phyloP scores from a whole-genome alignment of 2,113 vertebrate genomes.

The Urocynchramus pylzowi region DNA sequence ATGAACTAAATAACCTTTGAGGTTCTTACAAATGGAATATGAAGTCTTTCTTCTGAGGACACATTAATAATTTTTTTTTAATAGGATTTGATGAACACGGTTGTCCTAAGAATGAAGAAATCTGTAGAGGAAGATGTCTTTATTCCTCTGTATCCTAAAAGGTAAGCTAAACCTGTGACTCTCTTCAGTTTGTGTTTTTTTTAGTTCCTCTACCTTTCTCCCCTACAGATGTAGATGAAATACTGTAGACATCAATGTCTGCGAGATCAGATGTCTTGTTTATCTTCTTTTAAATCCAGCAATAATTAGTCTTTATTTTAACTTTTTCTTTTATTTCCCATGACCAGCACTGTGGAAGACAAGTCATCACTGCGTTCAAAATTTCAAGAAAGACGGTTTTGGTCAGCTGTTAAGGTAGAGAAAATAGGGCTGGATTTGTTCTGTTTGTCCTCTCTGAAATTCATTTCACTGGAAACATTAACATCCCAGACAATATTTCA shows the following conservation, averaged over 20 bases:
- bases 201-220: not conserved
- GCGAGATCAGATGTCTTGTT: not conserved
- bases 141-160: constrained; percentile 85
- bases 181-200: not conserved
- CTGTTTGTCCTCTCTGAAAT: not conserved
- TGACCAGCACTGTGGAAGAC: constrained; percentile 78
- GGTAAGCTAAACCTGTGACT: constrained; percentile 18
- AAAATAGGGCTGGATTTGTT: not conserved
- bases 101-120: constrained; percentile 78
- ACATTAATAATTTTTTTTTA: not conserved
- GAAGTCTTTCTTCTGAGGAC: not conserved
- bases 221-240: not conserved
- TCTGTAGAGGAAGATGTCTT: constrained; percentile 90
- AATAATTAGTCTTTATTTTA: not conserved
- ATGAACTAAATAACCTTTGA: not conserved
- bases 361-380: constrained; percentile 69
- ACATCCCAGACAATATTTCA: not conserved
- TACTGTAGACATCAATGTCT: not conserved
- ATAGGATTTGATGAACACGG: constrained; percentile 77
- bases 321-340: not conserved
- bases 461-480: not conserved
- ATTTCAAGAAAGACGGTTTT: constrained; percentile 87
- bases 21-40: not conserved
- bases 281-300: not conserved
- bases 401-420: constrained; percentile 87